Base-by-base conservation (phyloP, 2,888 invertebrate species). In the Ophioninae sp. region DNA sequence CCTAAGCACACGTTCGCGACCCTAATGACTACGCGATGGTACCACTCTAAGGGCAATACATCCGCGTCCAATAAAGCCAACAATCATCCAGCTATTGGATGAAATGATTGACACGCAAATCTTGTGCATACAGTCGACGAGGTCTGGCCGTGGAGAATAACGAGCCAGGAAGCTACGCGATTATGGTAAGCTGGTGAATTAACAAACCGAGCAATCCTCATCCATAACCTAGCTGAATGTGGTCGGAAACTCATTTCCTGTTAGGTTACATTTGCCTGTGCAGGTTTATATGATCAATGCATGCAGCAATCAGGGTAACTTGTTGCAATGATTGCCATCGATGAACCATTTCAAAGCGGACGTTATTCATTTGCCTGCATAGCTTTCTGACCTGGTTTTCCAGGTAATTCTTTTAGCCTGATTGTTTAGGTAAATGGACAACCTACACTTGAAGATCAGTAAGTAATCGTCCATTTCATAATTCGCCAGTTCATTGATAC, bases 141-240 rank as follows among this genome's bases (percentile, higher is more conserved):
- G 23, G 74, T 64, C 7, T 10, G 44, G 7, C 44, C 13, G n/a
- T 61, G 44, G n/a, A 37, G 64, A 56, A 65, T 39, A 21, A 21
- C 65, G 56, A 56, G 39, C 37, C 67, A 50, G 56, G 37, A 65
- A 39, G 64, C 62, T 59, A 37, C 8, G 41, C 56, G 65, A 85
- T 79, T 64, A 37, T 67, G 75, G 81, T 83, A 83, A 86, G 61
- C 82, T 85, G 69, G 56, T 81, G 79, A 81, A 80, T 81, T 81
- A 81, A 82, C 79, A 82, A 75, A 67, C 68, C 50, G 50, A 73
- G 37, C 70, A 72, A 23, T 79, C n/a, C 56, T 69, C 50, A 17
- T 1, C 88, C 91, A 89, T 78, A 92, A 90, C 91, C 88, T 91
- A 91, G 88, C 90, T 91, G 88, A 91, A 89, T 44, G 8, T 7